phyloP scores from a whole-genome alignment of 2,797 vertebrate genomes.

The Channa striata region DNA sequence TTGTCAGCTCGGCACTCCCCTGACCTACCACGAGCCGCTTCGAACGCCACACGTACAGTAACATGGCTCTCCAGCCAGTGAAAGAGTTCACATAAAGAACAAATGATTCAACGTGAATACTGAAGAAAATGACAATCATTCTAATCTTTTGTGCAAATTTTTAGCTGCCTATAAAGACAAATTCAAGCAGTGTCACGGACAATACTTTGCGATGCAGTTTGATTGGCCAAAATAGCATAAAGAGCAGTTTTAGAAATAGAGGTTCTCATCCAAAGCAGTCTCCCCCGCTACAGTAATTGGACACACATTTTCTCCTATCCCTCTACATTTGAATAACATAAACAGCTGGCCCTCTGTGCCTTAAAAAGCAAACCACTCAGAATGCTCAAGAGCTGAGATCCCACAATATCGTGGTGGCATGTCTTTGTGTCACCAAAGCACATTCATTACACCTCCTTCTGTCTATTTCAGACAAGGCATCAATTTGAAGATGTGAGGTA shows the following conservation, averaged over 20 bases:
- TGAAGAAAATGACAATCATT: slow-evolving; percentile 61
- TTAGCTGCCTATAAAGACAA: slow-evolving; percentile 38
- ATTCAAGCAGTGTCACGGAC: slow-evolving; percentile 43
- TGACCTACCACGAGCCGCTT: slow-evolving; percentile 67
- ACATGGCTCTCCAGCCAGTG: slow-evolving; percentile 34
- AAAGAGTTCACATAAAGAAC: slow-evolving; percentile 52
- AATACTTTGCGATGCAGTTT: slow-evolving; percentile 40
- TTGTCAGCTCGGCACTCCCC: slow-evolving; percentile 68
- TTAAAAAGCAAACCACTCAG: slow-evolving; percentile 66
- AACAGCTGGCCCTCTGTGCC: slow-evolving; percentile 62
- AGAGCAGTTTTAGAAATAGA: slow-evolving; percentile 51
- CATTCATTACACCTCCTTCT: slow-evolving; percentile 85
- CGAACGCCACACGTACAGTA: slow-evolving; percentile 45
- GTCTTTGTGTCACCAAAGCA: slow-evolving; percentile 75
- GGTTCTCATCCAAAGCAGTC: slow-evolving; percentile 47
- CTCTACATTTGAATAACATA: slow-evolving; percentile 71
- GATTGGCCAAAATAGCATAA: slow-evolving; percentile 63
- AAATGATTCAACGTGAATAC: slow-evolving; percentile 54
- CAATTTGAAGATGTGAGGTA: slow-evolving; percentile 90
- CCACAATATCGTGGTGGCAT: slow-evolving; percentile 56
- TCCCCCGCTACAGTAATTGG: slow-evolving; percentile 27
- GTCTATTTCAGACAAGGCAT: slow-evolving; percentile 86
- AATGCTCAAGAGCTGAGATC: slow-evolving; percentile 38
- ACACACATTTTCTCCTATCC: slow-evolving; percentile 41
- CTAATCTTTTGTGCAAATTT: slow-evolving; percentile 63